Evolutionary conservation across 2,797 vertebrate species (phyloP).

Genomic region (Clamator glandarius): DNA sequence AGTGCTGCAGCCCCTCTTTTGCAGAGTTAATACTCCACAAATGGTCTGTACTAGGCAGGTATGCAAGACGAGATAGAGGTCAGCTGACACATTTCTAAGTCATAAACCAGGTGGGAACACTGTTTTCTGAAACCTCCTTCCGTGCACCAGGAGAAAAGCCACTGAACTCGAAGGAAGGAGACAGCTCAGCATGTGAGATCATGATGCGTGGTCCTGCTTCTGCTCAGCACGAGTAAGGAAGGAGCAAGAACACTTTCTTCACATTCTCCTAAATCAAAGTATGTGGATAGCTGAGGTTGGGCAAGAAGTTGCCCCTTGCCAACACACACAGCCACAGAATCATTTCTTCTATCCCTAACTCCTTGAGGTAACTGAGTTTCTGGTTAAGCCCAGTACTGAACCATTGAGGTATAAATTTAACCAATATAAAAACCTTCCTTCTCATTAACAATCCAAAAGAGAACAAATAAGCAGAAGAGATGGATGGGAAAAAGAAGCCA

Average conservation of each 20-base stretch:
- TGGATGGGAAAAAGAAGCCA: not conserved
- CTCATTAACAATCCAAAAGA: not conserved
- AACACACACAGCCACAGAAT: not conserved
- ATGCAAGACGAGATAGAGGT: constrained; percentile 32
- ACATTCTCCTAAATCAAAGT: constrained; percentile 36
- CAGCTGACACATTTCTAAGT: not conserved
- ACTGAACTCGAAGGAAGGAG: not conserved
- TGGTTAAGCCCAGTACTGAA: constrained; percentile 42
- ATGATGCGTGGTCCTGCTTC: not conserved
- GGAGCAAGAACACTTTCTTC: constrained; percentile 30
- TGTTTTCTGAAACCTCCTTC: not conserved
- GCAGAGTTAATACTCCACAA: not conserved
- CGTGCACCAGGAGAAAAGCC: not conserved
- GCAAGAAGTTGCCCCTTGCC: constrained; percentile 25
- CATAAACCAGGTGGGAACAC: not conserved
- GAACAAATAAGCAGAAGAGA: not conserved
- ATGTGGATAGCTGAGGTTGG: not conserved
- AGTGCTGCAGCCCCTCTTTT: not conserved
- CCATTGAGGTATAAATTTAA: constrained; percentile 58
- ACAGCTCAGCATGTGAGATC: not conserved
- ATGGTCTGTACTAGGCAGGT: constrained; percentile 38
- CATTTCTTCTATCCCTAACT: not conserved
- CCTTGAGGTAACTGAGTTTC: not conserved
- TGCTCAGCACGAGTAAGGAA: not conserved
- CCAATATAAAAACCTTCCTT: constrained; percentile 20